phyloP scores from a whole-genome alignment of 2,797 vertebrate genomes.

The Balearica regulorum region DNA sequence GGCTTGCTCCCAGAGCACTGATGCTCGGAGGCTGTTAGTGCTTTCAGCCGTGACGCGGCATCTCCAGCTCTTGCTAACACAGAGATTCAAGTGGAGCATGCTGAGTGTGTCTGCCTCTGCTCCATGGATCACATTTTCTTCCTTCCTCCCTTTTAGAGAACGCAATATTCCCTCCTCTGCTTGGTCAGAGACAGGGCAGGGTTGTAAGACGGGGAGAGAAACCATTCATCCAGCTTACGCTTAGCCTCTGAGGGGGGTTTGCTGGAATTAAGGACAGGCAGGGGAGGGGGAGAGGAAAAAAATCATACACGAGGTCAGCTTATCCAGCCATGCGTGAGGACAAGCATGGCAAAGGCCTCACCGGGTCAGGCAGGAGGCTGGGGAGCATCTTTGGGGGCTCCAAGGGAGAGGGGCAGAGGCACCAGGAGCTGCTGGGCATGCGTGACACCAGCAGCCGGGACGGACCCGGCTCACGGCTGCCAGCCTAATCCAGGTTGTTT shows the following conservation, averaged over 20 bases:
- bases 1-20: not conserved
- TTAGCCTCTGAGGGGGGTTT: slow-evolving; percentile 14
- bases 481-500: not conserved
- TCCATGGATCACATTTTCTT: not conserved
- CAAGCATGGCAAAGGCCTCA: not conserved
- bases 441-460: rapidly evolving
- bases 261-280: slow-evolving; percentile 48
- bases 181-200: not conserved
- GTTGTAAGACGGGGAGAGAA: not conserved
- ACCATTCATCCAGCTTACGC: slow-evolving; percentile 1
- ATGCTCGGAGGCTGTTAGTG: not conserved
- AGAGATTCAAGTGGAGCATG: not conserved
- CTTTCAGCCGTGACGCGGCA: not conserved
- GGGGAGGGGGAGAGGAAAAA: not conserved
- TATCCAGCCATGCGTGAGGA: not conserved
- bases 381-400: not conserved
- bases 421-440: not conserved
- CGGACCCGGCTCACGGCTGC: not conserved
- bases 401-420: not conserved
- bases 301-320: not conserved
- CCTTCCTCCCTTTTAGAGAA: not conserved
- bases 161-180: not conserved
- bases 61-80: not conserved
- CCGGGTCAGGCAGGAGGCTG: not conserved
- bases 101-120: not conserved